Base-by-base conservation (phyloP, 2,797 vertebrate species). In the Pangasius larnaudii region DNA sequence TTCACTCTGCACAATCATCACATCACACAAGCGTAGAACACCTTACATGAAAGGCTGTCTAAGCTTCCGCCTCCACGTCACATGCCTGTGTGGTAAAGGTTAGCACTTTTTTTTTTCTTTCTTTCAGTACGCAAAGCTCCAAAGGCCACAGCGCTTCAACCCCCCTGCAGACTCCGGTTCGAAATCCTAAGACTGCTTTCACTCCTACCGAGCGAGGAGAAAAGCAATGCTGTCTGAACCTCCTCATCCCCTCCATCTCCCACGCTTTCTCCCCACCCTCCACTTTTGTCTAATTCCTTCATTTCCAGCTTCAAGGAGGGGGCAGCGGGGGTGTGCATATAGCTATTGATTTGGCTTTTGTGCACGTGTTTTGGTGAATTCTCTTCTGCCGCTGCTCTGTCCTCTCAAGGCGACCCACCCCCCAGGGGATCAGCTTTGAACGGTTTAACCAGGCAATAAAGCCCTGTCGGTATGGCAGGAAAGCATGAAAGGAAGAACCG, bases 361-460 rank as follows among this genome's bases (percentile, higher is more conserved):
- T 86, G 75, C 83, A 53, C 79, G 82, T 85, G 49, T 86, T 85
- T 88, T 88, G 86, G 88, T 36, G 59, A 58, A 33, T 65, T 86
- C 42, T 61, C 56, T 61, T 58, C 86, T 19, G 4, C 77, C 36
- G 56, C 59, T 18, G 39, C 36, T 42, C 42, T 85, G 51, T 86
- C 74, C 84, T 85, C 65, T 89, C 58, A 82, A 84, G 89, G 71
- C 67, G 81, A 61, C 80, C 85, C 88, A 77, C 61, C 90, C 91
- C 93, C 91, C 91, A 91, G 9, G 92, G 93, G 92, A 89, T 89
- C 88, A 16, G 92, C 91, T 95, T 95, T 94, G 92, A 95, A 94
- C 93, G 93, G 93, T 92, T 94, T 95, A 94, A 91, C 93, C 89
- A 89, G 92, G 93, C 93, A 93, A 95, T 95, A 95, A 92, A 92